These are phyloP conservation scores for Platalea minor DNA, from an alignment of 2,797 vertebrate genomes.

Conservation along the genomic window DNA sequence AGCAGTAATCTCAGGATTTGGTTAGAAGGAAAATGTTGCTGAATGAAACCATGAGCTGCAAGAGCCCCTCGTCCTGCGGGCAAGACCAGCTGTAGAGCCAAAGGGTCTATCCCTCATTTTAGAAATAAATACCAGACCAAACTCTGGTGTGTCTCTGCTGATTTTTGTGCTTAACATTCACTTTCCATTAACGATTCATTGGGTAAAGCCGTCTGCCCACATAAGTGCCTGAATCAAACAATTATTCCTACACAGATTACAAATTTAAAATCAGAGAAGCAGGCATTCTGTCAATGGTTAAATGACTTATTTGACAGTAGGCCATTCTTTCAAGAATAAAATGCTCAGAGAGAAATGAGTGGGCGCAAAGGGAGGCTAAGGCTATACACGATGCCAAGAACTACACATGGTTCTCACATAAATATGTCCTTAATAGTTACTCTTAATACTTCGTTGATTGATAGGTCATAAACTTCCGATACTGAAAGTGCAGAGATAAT, in stretches of 20 bases:
- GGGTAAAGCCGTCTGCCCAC: constrained; percentile 8
- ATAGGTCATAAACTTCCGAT: constrained; percentile 13
- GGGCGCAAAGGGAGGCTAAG: constrained; percentile 5
- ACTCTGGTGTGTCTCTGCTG: not conserved
- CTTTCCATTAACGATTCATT: constrained; percentile 20
- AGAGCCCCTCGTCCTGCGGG: not conserved
- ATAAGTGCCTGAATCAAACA: not conserved
- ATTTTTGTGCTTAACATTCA: constrained; percentile 10
- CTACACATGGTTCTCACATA: constrained; percentile 46
- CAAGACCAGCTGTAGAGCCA: not conserved
- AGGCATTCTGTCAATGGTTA: constrained; percentile 18
- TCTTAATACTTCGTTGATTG: constrained; percentile 5
- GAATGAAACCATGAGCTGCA: not conserved
- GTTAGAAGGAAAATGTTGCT: not conserved
- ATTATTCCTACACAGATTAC: constrained; percentile 10
- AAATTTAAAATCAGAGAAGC: constrained; percentile 1
- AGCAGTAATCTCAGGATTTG: not conserved
- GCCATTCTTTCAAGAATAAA: constrained; percentile 44
- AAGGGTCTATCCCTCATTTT: not conserved
- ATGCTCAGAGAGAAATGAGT: not conserved
- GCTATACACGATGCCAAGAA: not conserved
- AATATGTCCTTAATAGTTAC: constrained; percentile 26
- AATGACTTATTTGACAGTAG: constrained; percentile 31
- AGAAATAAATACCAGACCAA: not conserved
- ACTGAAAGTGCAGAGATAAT: not conserved